phyloP scores from a whole-genome alignment of 2,113 vertebrate genomes.

The Notarius lentiginosus region DNA sequence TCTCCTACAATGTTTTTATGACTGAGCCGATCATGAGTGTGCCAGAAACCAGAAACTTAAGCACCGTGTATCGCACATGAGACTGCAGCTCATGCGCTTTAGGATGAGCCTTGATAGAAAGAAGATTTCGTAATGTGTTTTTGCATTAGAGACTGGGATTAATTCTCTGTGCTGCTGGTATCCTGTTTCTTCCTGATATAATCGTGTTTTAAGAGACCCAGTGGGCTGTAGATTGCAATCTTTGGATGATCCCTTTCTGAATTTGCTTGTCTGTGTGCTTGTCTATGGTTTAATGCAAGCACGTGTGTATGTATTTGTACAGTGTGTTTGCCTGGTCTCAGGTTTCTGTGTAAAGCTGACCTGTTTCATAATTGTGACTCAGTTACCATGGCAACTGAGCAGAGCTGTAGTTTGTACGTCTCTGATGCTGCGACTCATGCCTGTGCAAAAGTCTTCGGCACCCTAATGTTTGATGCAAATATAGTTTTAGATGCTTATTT shows the following conservation, averaged over 20 bases:
- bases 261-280: conserved; percentile 21
- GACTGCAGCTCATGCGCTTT: conserved; percentile 23
- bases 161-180: conserved; percentile 1
- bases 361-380: conserved; percentile 53
- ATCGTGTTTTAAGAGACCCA: not conserved
- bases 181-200: not conserved
- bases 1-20: not conserved
- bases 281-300: not conserved
- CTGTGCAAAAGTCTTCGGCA: not conserved
- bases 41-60: not conserved
- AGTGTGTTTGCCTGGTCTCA: conserved; percentile 8
- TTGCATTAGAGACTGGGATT: conserved; percentile 18
- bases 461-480: not conserved
- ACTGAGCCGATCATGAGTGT: not conserved
- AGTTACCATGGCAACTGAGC: conserved; percentile 54
- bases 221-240: not conserved
- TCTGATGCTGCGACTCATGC: not conserved
- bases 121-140: not conserved
- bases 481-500: no score
- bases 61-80: not conserved
- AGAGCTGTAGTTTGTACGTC: conserved; percentile 27
- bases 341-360: conserved; percentile 52
- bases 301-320: conserved; percentile 20
- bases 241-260: not conserved
- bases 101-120: conserved; percentile 17